phyloP scores from a whole-genome alignment of 2,113 vertebrate species.

The Turnix velox region DNA sequence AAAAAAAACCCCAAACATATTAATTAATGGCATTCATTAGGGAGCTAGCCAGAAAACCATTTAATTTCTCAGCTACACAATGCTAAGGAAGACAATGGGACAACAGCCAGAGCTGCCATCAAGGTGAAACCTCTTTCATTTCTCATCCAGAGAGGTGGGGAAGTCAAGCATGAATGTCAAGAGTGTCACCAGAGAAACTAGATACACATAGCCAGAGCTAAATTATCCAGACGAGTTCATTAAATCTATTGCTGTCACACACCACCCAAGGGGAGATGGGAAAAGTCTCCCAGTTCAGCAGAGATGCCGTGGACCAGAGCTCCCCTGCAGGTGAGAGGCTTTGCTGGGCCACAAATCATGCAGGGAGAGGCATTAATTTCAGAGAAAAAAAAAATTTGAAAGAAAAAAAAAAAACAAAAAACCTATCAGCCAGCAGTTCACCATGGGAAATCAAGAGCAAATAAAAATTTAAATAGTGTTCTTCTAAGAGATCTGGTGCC shows the following conservation, averaged over 20 bases:
- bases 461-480: neutral
- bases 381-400: neutral
- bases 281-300: neutral
- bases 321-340: neutral
- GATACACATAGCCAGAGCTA: constrained; percentile 3
- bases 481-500: neutral
- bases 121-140: constrained; percentile 54
- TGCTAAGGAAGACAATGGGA: neutral
- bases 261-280: neutral
- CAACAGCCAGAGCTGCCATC: neutral
- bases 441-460: neutral
- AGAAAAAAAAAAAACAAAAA: neutral
- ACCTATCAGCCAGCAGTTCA: neutral
- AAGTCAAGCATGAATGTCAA: constrained; percentile 56
- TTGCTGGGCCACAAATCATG: neutral
- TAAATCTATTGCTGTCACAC: constrained; percentile 70
- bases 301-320: neutral
- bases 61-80: constrained; percentile 34
- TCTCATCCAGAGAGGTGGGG: constrained; percentile 31
- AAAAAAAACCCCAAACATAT: no score
- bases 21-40: constrained; percentile 55
- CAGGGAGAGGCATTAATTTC: accelerated
- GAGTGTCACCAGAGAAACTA: constrained; percentile 42
- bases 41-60: constrained; percentile 27
- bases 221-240: constrained; percentile 68